A percentile compares a stretch with the other conserved stretches of the same genome.
phyloP scores from a whole-genome alignment of 2,888 invertebrate genomes.

The Zaprionus obscuricornis region DNA sequence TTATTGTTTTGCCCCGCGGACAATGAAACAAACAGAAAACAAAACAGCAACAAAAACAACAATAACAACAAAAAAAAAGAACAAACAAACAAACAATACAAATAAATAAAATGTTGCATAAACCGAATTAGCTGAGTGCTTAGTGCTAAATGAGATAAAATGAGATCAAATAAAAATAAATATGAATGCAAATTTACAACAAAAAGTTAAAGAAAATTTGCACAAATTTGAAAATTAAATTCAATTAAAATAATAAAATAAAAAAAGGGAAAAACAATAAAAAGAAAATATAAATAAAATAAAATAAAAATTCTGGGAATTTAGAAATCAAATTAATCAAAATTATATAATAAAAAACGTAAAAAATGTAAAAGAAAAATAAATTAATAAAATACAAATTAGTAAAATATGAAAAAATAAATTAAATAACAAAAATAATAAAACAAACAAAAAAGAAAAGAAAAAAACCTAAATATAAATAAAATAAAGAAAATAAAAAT shows the following conservation, averaged over 20 bases:
- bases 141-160: too few relatives aligned
- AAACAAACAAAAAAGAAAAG: neutral
- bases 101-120: neutral
- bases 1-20: neutral
- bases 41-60: too few relatives aligned
- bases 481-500: too few relatives aligned
- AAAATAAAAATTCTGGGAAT: neutral
- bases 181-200: too few relatives aligned
- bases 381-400: constrained; percentile 1
- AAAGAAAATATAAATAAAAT: too few relatives aligned
- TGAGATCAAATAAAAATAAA: too few relatives aligned
- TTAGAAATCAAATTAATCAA: neutral
- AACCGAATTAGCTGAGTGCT: too few relatives aligned
- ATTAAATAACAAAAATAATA: neutral
- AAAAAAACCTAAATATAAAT: neutral
- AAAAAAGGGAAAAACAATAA: neutral
- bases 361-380: neutral
- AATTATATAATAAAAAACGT: too few relatives aligned
- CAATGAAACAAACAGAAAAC: too few relatives aligned
- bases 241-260: too few relatives aligned
- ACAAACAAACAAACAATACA: neutral
- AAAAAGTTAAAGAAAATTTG: too few relatives aligned
- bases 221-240: neutral
- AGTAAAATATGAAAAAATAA: neutral
- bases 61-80: neutral